phyloP scores from a whole-genome alignment of 2,888 invertebrate species.

The Luperina testacea region DNA sequence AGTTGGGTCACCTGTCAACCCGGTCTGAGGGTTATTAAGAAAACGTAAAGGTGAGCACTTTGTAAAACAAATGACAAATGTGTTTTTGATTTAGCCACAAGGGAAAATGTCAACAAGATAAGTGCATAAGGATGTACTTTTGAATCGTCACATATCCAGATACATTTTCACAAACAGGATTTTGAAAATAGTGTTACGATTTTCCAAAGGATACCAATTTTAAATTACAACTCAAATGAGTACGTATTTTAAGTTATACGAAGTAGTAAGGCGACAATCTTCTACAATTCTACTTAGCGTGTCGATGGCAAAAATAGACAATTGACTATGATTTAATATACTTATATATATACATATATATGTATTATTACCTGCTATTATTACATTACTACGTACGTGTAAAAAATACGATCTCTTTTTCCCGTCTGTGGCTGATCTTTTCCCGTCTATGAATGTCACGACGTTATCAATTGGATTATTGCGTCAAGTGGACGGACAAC shows the following conservation, averaged over 20 bases:
- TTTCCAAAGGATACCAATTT: background rate
- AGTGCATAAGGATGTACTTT: background rate
- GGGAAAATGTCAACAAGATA: conserved; percentile 6
- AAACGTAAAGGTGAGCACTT: conserved; percentile 32
- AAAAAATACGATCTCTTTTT: background rate
- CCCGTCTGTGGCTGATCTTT: background rate
- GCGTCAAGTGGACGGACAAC: background rate
- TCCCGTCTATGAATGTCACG: background rate
- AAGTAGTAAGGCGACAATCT: background rate
- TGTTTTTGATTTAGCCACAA: conserved; percentile 34
- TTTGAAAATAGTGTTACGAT: background rate
- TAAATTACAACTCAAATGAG: background rate
- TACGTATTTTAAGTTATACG: background rate
- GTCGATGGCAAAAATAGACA: too few relatives aligned
- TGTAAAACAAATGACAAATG: conserved; percentile 28
- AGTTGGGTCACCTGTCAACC: background rate
- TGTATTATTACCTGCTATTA: background rate
- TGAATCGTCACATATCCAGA: background rate
- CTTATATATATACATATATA: too few relatives aligned
- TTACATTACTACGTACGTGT: background rate
- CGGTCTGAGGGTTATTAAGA: background rate
- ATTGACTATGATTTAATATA: background rate
- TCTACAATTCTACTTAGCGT: too few relatives aligned
- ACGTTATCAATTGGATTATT: background rate
- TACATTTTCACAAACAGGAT: background rate